phyloP scores from a whole-genome alignment of 2,888 invertebrate species.

The Calameuta filiformis region DNA sequence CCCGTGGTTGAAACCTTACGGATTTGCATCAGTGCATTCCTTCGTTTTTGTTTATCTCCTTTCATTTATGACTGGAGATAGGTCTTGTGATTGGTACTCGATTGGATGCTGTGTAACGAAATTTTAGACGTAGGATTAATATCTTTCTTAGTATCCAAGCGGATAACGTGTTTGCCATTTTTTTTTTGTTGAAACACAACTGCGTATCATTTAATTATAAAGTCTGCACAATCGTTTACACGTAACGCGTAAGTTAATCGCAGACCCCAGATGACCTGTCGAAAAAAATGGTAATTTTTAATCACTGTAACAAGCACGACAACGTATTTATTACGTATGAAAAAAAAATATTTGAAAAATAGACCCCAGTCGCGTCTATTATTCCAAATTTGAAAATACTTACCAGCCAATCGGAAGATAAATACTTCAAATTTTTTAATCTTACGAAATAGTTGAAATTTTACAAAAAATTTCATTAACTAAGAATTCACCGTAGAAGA shows the following conservation, averaged over 20 bases:
- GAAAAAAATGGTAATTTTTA: constrained; percentile 31
- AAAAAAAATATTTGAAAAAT: background rate
- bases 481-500: too few relatives aligned
- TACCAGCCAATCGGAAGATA: too few relatives aligned
- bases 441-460: too few relatives aligned
- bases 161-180: background rate
- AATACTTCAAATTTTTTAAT: too few relatives aligned
- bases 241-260: constrained; percentile 37
- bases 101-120: background rate
- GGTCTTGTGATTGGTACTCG: background rate
- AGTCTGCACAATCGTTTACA: constrained; percentile 23
- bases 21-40: background rate
- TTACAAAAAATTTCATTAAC: too few relatives aligned
- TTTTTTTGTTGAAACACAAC: background rate
- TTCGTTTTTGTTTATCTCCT: background rate
- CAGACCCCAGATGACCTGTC: constrained; percentile 44
- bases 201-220: constrained; percentile 22
- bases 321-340: background rate
- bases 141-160: background rate
- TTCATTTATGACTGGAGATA: background rate
- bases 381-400: too few relatives aligned
- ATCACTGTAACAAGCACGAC: constrained; percentile 16
- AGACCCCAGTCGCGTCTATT: too few relatives aligned
- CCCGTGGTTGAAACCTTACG: background rate
- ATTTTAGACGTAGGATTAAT: background rate